phyloP scores from a whole-genome alignment of 2,888 invertebrate species.

The Drosophila emarginata region DNA sequence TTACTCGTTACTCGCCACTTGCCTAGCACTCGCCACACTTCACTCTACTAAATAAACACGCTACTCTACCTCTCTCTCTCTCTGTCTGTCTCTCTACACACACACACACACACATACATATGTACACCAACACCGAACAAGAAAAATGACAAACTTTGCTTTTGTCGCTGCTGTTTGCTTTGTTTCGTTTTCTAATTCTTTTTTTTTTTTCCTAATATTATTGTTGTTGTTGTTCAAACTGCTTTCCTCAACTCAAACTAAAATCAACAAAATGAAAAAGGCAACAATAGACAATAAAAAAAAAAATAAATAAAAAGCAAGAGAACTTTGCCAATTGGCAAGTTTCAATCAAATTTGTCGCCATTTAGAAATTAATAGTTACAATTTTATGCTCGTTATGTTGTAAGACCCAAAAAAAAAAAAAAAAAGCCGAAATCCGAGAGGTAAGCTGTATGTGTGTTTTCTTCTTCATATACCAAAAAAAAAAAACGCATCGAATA shows the following conservation, averaged over 20 bases:
- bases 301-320: neutral
- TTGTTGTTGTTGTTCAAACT: neutral
- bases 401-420: neutral
- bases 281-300: neutral
- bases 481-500: constrained; percentile 22
- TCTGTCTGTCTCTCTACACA: constrained; percentile 13
- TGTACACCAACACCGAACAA: neutral
- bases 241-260: neutral
- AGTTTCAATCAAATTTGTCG: neutral
- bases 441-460: constrained; percentile 9
- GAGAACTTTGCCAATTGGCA: neutral
- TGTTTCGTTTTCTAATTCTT: neutral
- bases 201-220: constrained; percentile 1
- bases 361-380: neutral
- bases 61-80: constrained; percentile 25
- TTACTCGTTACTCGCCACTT: constrained; percentile 30
- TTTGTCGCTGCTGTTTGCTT: constrained; percentile 11
- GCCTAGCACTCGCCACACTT: constrained; percentile 12
- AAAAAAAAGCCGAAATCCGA: neutral
- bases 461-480: constrained; percentile 18
- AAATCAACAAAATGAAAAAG: neutral
- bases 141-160: neutral
- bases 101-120: constrained; percentile 17
- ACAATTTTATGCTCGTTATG: constrained; percentile 4
- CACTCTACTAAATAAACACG: constrained; percentile 13